Evolutionary conservation across 2,113 vertebrate species (phyloP), one percentile per base, ranked within the genome.

Genomic region (Myanophis thanlyinensis): DNA sequence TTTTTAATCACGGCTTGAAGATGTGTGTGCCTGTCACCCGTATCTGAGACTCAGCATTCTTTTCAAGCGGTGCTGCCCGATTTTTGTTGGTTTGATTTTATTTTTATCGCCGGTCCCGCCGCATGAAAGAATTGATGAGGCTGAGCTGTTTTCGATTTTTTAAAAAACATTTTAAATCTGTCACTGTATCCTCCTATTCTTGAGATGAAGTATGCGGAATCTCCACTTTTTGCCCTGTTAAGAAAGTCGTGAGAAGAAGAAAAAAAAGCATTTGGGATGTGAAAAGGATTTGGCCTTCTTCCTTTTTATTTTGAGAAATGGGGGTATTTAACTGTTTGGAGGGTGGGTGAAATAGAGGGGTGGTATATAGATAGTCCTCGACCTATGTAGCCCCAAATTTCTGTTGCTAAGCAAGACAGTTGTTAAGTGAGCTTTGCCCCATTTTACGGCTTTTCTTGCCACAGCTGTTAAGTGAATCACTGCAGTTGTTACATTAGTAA

Each of bases 281-380:
- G 95, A 96, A 96, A 97, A 96, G 93, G 87, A 92, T 89, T 94
- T 49, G 92, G 35, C 35, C 85, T 88, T 51, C 59, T 87, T 0
- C 53, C 94, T 96, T 96, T 93, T 35, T 35, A 73, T 73, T 73
- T 35, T 73, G 62, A 3, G 90, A 93, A 88, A 0, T 3, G 95
- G 93, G 94, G 94, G 95, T 96, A 95, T 97, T 97, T 97, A 97
- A 97, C 95, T 95, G 94, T 95, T 95, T 95, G 92, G 93, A 96
- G 94, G 94, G 89, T 0, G 35, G 94, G 96, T 96, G 96, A 96
- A 97, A 93, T 93, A 95, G 96, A 25, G 92, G 94, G 95, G 95
- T 96, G 86, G 95, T 96, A 95, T 93, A 30, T 27, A 30, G 56
- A 27, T 30, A 62, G 3, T 62, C 56, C 56, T 62, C 0, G 27